Evolutionary conservation across 2,113 vertebrate species (phyloP).

Genomic region (Neoarius graeffei): DNA sequence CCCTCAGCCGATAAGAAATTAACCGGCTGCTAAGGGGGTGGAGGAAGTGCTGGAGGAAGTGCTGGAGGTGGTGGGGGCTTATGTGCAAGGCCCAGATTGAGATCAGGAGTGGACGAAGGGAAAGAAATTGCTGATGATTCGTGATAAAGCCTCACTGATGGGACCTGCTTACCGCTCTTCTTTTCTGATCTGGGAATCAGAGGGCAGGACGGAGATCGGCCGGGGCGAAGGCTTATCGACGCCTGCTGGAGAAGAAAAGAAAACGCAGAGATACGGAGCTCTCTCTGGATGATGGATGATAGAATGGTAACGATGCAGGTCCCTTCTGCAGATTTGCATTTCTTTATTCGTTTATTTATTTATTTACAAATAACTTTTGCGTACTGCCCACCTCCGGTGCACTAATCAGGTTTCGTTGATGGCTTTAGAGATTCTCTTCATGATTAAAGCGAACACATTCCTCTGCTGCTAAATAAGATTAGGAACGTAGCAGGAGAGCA

Average conservation of each 20-base stretch:
- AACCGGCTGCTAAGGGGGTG: conserved; percentile 38
- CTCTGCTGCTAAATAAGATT: conserved; percentile 41
- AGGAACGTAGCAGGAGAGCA: conserved; percentile 41
- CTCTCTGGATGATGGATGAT: conserved; percentile 6
- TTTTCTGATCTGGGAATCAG: conserved; percentile 21
- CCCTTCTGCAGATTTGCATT: background rate
- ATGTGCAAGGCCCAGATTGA: conserved; percentile 45
- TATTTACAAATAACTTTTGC: background rate
- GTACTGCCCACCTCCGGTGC: conserved; percentile 4
- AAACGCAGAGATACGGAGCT: conserved; percentile 10
- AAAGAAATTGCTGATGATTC: conserved; percentile 57
- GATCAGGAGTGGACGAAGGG: conserved; percentile 49
- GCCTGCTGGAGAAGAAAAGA: conserved; percentile 15
- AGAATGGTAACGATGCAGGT: background rate
- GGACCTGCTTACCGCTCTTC: background rate
- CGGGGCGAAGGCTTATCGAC: conserved; percentile 2
- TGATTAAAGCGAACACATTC: conserved; percentile 49
- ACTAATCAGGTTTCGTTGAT: conserved; percentile 45
- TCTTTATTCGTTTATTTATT: background rate
- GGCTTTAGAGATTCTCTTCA: conserved; percentile 37
- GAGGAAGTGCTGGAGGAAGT: background rate
- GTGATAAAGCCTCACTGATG: conserved; percentile 46
- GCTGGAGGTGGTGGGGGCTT: background rate
- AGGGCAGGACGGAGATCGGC: background rate
- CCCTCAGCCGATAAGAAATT: conserved; percentile 51